Conservation (phyloP, 1,140 invertebrate genomes). For the Thaumetopoea pityocampa region DNA sequence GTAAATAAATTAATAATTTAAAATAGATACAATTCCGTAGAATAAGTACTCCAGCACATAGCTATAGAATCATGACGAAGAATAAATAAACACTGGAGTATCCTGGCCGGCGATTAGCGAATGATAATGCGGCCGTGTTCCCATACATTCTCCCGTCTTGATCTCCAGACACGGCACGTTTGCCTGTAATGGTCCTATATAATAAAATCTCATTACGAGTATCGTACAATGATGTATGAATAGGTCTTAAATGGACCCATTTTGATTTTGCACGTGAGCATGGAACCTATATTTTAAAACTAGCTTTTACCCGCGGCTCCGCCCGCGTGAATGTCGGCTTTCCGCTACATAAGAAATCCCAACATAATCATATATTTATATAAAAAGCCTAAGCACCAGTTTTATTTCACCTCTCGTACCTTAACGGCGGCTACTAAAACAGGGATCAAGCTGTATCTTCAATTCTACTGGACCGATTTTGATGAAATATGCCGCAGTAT, state of each 20-base stretch:
- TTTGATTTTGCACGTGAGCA: constrained; percentile 40
- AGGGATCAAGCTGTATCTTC: no score
- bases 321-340: no score
- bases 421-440: no score
- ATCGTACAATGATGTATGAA: constrained; percentile 47
- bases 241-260: constrained; percentile 43
- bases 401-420: no score
- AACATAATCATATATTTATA: no score
- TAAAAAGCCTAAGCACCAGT: no score
- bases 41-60: neutral
- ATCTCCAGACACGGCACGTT: constrained; percentile 54
- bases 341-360: no score
- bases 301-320: constrained; percentile 2
- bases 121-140: constrained; percentile 38
- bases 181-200: constrained; percentile 53
- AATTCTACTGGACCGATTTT: no score
- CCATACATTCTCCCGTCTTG: constrained; percentile 38
- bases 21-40: constrained; percentile 6
- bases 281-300: constrained; percentile 14
- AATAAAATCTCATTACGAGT: constrained; percentile 58
- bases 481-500: no score
- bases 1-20: constrained; percentile 18
- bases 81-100: constrained; percentile 9
- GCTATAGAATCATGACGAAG: constrained; percentile 1
- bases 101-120: constrained; percentile 28